phyloP scores from a whole-genome alignment of 2,888 invertebrate genomes.

The Pharmacophagus antenor region DNA sequence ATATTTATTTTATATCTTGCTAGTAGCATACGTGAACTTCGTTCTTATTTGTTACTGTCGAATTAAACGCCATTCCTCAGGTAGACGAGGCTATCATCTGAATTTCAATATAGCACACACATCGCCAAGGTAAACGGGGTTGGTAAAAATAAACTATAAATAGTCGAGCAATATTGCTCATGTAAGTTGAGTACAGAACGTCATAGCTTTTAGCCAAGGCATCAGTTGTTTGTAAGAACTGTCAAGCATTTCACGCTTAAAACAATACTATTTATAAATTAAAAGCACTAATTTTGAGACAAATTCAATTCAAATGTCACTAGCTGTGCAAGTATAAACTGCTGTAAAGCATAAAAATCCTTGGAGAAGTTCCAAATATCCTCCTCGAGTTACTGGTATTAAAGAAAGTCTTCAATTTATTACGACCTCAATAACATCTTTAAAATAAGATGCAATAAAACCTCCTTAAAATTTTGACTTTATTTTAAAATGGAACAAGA shows the following conservation, averaged over 20 bases:
- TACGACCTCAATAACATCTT: constrained; percentile 19
- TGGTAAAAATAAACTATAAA: constrained; percentile 24
- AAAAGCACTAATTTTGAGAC: neutral
- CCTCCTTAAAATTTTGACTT: constrained; percentile 9
- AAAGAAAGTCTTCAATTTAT: constrained; percentile 23
- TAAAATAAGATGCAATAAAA: constrained; percentile 20
- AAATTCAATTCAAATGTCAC: constrained; percentile 13
- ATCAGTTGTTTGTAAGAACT: neutral
- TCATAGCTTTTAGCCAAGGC: constrained; percentile 5
- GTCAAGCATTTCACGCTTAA: neutral
- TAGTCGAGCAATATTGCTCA: constrained; percentile 14
- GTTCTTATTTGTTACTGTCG: constrained; percentile 27
- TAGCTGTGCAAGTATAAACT: neutral
- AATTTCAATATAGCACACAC: constrained; percentile 28
- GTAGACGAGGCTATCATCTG: constrained; percentile 21
- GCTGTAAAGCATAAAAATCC: constrained; percentile 7
- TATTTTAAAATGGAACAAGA: constrained; percentile 6
- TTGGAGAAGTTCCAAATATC: constrained; percentile 25
- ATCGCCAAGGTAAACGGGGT: constrained; percentile 24
- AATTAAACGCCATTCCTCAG: constrained; percentile 26
- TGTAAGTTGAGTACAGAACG: constrained; percentile 14
- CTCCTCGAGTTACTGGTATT: constrained; percentile 14
- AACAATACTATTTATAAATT: neutral
- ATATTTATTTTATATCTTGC: constrained; percentile 15
- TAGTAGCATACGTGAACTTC: constrained; percentile 14